Conservation (phyloP, 2,797 vertebrate genomes). For the Tenualosa ilisha region DNA sequence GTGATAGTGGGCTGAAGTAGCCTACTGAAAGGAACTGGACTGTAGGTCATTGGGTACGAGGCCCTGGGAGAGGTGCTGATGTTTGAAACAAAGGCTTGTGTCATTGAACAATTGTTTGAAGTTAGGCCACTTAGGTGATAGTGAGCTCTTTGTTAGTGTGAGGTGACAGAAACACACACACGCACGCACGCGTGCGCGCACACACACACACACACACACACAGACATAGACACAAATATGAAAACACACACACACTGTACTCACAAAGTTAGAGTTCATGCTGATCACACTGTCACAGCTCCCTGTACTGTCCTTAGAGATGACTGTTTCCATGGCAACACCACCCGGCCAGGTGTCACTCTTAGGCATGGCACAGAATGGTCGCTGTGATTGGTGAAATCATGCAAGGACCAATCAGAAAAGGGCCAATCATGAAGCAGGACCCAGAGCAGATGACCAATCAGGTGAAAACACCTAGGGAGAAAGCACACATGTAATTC, state of each 20-base stretch:
- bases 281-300: slow-evolving; percentile 89
- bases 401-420: slow-evolving; percentile 1
- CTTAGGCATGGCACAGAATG: slow-evolving; percentile 79
- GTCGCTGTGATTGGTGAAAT: slow-evolving; percentile 24
- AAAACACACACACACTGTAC: slow-evolving; percentile 47
- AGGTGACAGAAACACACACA: background rate
- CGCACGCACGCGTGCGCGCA: background rate
- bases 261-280: slow-evolving; percentile 77
- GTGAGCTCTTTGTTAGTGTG: background rate
- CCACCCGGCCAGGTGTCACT: slow-evolving; percentile 78
- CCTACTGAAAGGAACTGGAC: no score
- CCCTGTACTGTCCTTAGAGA: slow-evolving; percentile 73
- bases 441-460: slow-evolving; percentile 33
- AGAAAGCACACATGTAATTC: slow-evolving; percentile 35
- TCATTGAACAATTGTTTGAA: background rate
- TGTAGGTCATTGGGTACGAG: background rate
- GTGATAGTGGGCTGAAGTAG: no score
- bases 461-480: background rate
- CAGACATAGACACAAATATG: background rate
- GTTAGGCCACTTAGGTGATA: background rate
- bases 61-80: no score
- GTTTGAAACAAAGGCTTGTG: background rate
- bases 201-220: background rate
- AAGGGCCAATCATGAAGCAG: background rate
- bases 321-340: slow-evolving; percentile 72